Evolutionary conservation across 2,888 invertebrate genomes (phyloP).

Genomic region (Beris morrisii): DNA sequence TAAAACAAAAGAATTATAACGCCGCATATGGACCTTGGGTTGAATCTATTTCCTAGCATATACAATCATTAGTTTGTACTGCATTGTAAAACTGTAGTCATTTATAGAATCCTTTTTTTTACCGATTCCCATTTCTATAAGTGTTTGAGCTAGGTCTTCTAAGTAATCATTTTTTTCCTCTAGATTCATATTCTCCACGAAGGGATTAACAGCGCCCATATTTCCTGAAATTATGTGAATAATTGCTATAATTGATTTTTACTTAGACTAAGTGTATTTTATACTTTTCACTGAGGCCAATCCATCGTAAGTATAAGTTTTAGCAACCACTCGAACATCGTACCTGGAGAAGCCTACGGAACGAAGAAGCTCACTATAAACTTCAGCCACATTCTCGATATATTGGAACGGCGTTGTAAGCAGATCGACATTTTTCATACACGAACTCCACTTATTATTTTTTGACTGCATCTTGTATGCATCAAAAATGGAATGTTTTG

Average conservation of each 20-base stretch:
- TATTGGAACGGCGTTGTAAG: constrained; percentile 71
- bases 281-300: constrained; percentile 62
- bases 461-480: constrained; percentile 66
- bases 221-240: constrained; percentile 58
- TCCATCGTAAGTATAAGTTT: constrained; percentile 62
- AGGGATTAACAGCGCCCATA: constrained; percentile 70
- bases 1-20: too few relatives aligned
- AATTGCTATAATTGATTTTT: neutral
- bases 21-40: too few relatives aligned
- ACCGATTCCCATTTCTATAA: constrained; percentile 56
- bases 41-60: constrained; percentile 53
- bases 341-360: constrained; percentile 64
- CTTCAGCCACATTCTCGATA: constrained; percentile 61
- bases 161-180: constrained; percentile 63
- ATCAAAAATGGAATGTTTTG: constrained; percentile 69
- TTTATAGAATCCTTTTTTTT: constrained; percentile 54
- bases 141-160: constrained; percentile 61
- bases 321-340: constrained; percentile 63
- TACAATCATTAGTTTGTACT: constrained; percentile 59
- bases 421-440: constrained; percentile 66
- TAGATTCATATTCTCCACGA: constrained; percentile 63
- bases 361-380: constrained; percentile 60
- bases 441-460: constrained; percentile 63
- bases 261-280: neutral
- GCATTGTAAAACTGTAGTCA: constrained; percentile 56